Conservation (phyloP, 2,888 invertebrate genomes). For the Papilio protenor region DNA sequence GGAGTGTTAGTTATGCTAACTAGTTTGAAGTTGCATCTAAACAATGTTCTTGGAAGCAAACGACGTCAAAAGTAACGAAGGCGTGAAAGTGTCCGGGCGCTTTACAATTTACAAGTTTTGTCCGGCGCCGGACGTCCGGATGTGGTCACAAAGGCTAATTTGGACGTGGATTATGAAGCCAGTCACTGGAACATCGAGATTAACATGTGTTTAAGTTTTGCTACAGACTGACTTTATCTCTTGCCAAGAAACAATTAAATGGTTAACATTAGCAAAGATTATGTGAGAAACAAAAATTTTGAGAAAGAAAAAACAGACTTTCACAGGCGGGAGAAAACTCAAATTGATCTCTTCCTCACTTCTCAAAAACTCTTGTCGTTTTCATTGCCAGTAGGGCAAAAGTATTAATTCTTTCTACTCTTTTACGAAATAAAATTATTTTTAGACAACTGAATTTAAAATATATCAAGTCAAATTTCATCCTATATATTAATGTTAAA, state of each 20-base stretch:
- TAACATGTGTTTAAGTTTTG: slow-evolving; percentile 8
- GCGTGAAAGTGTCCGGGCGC: slow-evolving; percentile 64
- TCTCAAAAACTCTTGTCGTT: too few relatives aligned
- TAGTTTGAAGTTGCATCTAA: slow-evolving; percentile 39
- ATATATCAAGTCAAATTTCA: slow-evolving; percentile 35
- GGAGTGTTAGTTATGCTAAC: slow-evolving; percentile 30
- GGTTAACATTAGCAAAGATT: neutral
- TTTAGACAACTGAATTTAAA: slow-evolving; percentile 18
- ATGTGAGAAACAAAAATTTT: too few relatives aligned
- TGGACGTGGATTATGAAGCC: slow-evolving; percentile 50
- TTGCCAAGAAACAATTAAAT: neutral
- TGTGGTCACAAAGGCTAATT: slow-evolving; percentile 64
- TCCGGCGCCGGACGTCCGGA: slow-evolving; percentile 69
- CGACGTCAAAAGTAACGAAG: slow-evolving; percentile 46
- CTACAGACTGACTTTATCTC: neutral
- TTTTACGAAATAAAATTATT: slow-evolving; percentile 13
- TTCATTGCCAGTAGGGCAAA: too few relatives aligned
- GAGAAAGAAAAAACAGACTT: too few relatives aligned
- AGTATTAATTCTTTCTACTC: too few relatives aligned
- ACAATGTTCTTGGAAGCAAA: slow-evolving; percentile 20
- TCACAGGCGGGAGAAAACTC: too few relatives aligned
- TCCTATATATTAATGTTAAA: slow-evolving; percentile 38
- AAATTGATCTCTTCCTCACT: too few relatives aligned
- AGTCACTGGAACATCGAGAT: slow-evolving; percentile 1
- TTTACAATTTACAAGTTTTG: slow-evolving; percentile 80